A percentile compares a stretch with the other conserved stretches of the same genome.
Conservation (phyloP, 2,888 invertebrate species). For the Macaria notata region DNA sequence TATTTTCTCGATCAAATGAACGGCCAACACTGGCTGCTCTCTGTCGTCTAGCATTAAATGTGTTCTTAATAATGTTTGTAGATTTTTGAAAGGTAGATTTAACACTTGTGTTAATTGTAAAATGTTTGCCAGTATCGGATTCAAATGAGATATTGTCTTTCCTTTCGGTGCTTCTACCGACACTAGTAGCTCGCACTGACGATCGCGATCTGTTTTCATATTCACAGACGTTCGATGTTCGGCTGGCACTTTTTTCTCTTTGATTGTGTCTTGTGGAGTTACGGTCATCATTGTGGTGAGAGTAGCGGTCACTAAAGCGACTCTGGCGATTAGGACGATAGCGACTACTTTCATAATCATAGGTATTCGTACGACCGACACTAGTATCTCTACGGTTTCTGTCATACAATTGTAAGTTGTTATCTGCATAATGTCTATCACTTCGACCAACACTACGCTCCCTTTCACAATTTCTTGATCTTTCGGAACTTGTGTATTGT, state of each 20-base stretch:
- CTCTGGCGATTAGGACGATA: constrained; percentile 37
- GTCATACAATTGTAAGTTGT: constrained; percentile 23
- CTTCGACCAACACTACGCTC: constrained; percentile 24
- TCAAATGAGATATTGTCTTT: constrained; percentile 48
- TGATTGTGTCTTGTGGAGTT: constrained; percentile 33
- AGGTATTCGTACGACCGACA: constrained; percentile 21
- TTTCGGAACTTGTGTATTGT: constrained; percentile 37
- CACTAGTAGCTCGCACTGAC: constrained; percentile 38
- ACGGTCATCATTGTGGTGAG: constrained; percentile 38
- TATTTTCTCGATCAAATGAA: constrained; percentile 40
- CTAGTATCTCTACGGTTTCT: constrained; percentile 28
- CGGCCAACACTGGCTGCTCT: constrained; percentile 71
- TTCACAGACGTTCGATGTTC: constrained; percentile 17
- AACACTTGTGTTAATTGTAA: constrained; percentile 68
- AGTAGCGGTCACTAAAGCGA: constrained; percentile 39
- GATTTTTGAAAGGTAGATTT: constrained; percentile 62
- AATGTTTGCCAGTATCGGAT: constrained; percentile 51
- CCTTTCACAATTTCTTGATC: constrained; percentile 36
- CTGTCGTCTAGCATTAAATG: constrained; percentile 54
- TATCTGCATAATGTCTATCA: constrained; percentile 28
- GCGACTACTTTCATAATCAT: constrained; percentile 31
- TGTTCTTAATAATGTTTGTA: constrained; percentile 41
- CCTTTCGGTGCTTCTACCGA: constrained; percentile 31
- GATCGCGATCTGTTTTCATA: constrained; percentile 20
- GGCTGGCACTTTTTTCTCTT: constrained; percentile 48